These are phyloP conservation scores for Tyria jacobaeae DNA, from an alignment of 2,888 invertebrate species.

Conservation along the genomic window DNA sequence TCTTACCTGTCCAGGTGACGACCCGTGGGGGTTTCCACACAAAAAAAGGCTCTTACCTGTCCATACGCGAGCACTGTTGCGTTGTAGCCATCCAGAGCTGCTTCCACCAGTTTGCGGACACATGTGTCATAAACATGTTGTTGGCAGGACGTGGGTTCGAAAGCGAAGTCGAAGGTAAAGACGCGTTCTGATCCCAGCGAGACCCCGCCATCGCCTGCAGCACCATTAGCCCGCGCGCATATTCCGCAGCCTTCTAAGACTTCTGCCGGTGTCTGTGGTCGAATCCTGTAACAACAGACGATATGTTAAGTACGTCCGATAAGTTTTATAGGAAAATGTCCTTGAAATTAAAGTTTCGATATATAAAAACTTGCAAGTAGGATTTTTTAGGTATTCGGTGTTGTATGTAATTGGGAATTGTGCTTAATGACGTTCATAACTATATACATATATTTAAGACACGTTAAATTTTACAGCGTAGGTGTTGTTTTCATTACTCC, in stretches of 20 bases:
- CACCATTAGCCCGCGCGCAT: conserved; percentile 96
- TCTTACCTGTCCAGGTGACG: no score
- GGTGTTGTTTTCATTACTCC: conserved; percentile 1
- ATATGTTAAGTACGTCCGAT: no score
- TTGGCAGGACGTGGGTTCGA: conserved; percentile 92
- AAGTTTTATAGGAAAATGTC: background rate
- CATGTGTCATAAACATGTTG: conserved; percentile 93
- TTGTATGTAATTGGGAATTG: background rate
- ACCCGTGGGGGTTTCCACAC: no score
- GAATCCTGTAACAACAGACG: conserved; percentile 88
- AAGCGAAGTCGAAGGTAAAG: conserved; percentile 98
- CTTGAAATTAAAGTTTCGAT: no score
- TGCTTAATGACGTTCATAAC: background rate
- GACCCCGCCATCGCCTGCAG: conserved; percentile 96
- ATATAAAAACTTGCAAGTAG: background rate
- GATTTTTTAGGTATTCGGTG: no score
- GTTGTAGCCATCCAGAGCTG: conserved; percentile 98
- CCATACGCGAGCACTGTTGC: conserved; percentile 99
- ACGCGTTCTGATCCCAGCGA: conserved; percentile 97
- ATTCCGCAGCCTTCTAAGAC: conserved; percentile 97
- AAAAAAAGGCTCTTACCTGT: conserved; percentile 93
- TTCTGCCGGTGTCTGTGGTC: conserved; percentile 97
- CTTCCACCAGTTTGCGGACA: conserved; percentile 94
- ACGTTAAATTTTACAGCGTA: background rate
- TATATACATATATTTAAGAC: background rate